Evolutionary conservation across 2,113 vertebrate species (phyloP), one percentile per base, ranked within the genome.

Genomic region (Zonotrichia leucophrys): DNA sequence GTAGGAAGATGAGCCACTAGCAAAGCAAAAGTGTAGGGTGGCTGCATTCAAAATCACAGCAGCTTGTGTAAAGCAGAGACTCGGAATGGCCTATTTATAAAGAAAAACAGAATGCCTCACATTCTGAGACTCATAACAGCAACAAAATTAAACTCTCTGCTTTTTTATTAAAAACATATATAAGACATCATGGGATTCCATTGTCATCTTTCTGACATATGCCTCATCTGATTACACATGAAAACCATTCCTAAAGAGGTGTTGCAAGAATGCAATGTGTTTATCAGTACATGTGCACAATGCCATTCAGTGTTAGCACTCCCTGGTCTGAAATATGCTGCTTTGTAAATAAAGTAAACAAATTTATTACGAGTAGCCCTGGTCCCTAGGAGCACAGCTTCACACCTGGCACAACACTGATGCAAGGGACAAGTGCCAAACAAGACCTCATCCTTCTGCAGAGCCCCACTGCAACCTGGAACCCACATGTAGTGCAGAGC

Each of bases 101-200:
- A 55, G 44, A 95, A 83, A 94, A 93, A 72, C 69, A 77, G 91
- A 83, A 90, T 62, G 64, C 12, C 24, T 94, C 52, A 79, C 39
- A 63, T 55, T 83, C 47, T 39, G 39, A 92, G 70, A 83, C 76
- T n/a, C 81, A 39, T 55, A 94, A 78, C 33, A 93, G 94, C 69
- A 74, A 92, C 72, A 95, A 75, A 92, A 60, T 83, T 92, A 87
- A 96, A 90, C 87, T 64, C 83, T 94, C 47, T 52, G 37, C 4
- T 87, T 91, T 95, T 91, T 89, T 82, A 86, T 95, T 90, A 87
- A 96, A 97, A 97, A 94, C 82, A 68, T 87, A 80, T 91, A 78
- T 68, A 97, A 96, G 81, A 60, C 37, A 91, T 82, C 47, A 78
- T 8, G n/a, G 64, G 67, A 82, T 85, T 80, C 69, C 49, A 35